Base-by-base conservation (phyloP, 2,888 invertebrate species). In the Sceliomorpha sp. region DNA sequence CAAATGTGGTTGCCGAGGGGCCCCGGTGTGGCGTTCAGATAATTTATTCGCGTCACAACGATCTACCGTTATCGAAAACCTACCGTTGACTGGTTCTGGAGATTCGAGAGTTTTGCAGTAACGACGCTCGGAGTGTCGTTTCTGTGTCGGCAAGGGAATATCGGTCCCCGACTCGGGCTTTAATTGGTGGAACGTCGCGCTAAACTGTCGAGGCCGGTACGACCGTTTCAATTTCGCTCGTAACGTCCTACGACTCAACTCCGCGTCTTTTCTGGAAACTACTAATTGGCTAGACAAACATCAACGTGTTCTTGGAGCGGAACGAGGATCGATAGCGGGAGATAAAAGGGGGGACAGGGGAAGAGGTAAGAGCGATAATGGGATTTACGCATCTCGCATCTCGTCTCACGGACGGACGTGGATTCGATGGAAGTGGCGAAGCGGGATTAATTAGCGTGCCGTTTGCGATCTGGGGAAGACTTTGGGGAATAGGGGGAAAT, bases 231-330 rank as follows among this genome's bases (percentile, higher is more conserved):
- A 17, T 39, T 39, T 39, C 20, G 9, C 9, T 39, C 20, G n/a
- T 20, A 39, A 39, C 9, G 39, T 39, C 17, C 39, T 9, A 15
- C 20, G 20, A 9, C 39, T 20, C 12, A 2, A 20, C 15, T 15
- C 39, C 1, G 17, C 17, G 9, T 15, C n/a, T 20, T 39, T 39
- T 39, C 20, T 20, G 39, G 9, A 39, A 39, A 39, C 39, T 15
- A 20, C 39, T 39, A 39, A 39, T 39, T 39, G 20, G 39, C 15
- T 20, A 20, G 39, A 39, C 39, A 17, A 9, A 5, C 39, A 20
- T 39, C 39, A 17, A 10, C n/a, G n/a, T 39, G 20, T 36, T 36
- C 36, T n/a, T 14, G 7, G 36, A 17, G n/a, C 39, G 15, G 7
- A 1, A 36, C 15, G n/a, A 15, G 10, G 13, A 31, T 31, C 31